phyloP scores from a whole-genome alignment of 35 echinoderm and acorn worm species.

The Ophiothrix spiculata region DNA sequence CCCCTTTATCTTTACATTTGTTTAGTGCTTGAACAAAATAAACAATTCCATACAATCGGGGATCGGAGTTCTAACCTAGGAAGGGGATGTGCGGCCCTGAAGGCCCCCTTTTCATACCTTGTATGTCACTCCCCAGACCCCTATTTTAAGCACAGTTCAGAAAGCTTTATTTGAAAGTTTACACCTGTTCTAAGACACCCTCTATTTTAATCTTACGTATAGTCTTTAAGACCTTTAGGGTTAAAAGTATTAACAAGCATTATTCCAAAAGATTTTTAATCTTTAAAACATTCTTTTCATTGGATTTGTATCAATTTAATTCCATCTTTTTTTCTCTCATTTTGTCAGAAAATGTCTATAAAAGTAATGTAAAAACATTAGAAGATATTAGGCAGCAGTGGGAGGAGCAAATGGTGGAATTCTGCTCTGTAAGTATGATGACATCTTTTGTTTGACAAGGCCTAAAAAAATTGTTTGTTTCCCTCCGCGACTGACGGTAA shows the following conservation, averaged over 20 bases:
- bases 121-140: no score
- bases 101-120: no score
- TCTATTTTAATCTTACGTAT: not conserved
- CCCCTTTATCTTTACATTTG: no score
- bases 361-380: conserved; percentile 27
- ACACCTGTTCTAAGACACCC: not conserved
- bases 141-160: not conserved
- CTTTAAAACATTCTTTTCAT: conserved; percentile 1
- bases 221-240: not conserved
- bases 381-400: conserved; percentile 55
- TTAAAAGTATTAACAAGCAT: not conserved
- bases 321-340: not conserved
- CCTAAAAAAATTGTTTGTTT: no score
- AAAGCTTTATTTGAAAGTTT: not conserved
- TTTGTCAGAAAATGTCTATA: conserved; percentile 42
- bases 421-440: conserved; percentile 56
- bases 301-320: not conserved
- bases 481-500: conserved; percentile 40
- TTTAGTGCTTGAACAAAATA: not conserved
- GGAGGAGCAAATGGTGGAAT: conserved; percentile 55
- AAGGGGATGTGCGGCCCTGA: no score
- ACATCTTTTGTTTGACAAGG: no score
- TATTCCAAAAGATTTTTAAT: not conserved
- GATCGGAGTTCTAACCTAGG: no score
- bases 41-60: not conserved